These are phyloP conservation scores for Aphis gossypii DNA, from an alignment of 1,140 invertebrate genomes.

Conservation along the genomic window DNA sequence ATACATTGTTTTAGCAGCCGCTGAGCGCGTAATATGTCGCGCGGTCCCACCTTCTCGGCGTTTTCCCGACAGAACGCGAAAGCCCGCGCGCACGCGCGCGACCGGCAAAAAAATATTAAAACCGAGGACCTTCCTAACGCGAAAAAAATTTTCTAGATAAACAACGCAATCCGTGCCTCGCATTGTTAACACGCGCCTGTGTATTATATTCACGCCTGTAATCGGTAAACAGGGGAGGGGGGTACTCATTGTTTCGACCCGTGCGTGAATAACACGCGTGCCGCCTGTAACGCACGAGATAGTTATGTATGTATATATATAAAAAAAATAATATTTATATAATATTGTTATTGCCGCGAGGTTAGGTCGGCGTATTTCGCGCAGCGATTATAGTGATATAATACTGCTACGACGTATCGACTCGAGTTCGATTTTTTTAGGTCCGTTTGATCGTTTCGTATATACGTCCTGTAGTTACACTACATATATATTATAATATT, in stretches of 20 bases:
- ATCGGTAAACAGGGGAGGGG: conserved; percentile 23
- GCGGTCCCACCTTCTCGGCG: neutral
- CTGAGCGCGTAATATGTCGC: neutral
- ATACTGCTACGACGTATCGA: neutral
- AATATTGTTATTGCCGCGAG: neutral
- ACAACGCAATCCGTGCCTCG: conserved; percentile 32
- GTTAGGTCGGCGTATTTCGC: neutral
- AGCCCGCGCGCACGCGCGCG: neutral
- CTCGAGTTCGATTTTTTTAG: neutral
- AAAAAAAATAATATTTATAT: neutral
- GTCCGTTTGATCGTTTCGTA: neutral
- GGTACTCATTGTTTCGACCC: neutral
- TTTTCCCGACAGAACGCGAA: neutral
- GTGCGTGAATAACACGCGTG: neutral
- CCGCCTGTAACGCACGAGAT: neutral
- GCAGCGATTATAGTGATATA: neutral
- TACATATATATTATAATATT: too few relatives aligned
- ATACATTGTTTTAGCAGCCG: neutral
- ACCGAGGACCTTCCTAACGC: neutral
- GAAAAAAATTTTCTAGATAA: conserved; percentile 39
- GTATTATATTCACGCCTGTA: neutral
- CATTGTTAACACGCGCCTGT: conserved; percentile 22
- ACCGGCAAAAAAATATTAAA: neutral
- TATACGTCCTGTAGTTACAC: too few relatives aligned
- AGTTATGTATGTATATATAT: too few relatives aligned